Conservation (phyloP, 1,140 invertebrate genomes). For the Halesus radiatus region DNA sequence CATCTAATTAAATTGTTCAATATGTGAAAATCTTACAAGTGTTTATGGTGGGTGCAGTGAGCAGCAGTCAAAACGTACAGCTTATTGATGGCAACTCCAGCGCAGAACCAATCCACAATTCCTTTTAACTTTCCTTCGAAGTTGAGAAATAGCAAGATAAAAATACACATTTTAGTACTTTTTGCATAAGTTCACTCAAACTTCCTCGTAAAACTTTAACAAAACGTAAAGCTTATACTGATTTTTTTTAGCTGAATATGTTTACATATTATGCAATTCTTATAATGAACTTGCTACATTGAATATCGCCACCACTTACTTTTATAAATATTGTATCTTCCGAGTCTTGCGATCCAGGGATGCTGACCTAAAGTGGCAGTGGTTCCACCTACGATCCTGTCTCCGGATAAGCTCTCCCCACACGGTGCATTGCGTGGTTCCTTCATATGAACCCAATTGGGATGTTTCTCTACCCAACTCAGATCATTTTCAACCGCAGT, state of each 20-base stretch:
- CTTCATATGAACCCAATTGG: neutral
- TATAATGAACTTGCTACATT: too few species aligned
- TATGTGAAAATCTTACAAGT: neutral
- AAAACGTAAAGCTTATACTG: too few species aligned
- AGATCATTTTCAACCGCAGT: too few species aligned
- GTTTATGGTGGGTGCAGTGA: neutral
- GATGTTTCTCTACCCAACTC: neutral
- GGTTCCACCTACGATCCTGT: constrained; percentile 59
- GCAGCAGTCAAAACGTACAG: neutral
- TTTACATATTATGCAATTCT: too few species aligned
- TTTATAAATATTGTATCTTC: neutral
- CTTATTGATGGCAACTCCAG: neutral
- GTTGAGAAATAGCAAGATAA: too few species aligned
- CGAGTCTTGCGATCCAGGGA: constrained; percentile 64
- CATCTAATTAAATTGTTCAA: too few species aligned
- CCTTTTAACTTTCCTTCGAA: neutral
- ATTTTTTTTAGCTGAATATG: too few species aligned
- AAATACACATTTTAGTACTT: too few species aligned
- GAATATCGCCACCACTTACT: too few species aligned
- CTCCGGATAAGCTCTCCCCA: constrained; percentile 47
- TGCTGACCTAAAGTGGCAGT: constrained; percentile 62
- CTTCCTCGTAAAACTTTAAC: too few species aligned
- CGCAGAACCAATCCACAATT: neutral
- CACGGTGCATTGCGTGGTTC: constrained; percentile 55
- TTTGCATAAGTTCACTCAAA: too few species aligned